Base-by-base conservation (phyloP, 2,113 vertebrate species). In the Dromas ardeola region DNA sequence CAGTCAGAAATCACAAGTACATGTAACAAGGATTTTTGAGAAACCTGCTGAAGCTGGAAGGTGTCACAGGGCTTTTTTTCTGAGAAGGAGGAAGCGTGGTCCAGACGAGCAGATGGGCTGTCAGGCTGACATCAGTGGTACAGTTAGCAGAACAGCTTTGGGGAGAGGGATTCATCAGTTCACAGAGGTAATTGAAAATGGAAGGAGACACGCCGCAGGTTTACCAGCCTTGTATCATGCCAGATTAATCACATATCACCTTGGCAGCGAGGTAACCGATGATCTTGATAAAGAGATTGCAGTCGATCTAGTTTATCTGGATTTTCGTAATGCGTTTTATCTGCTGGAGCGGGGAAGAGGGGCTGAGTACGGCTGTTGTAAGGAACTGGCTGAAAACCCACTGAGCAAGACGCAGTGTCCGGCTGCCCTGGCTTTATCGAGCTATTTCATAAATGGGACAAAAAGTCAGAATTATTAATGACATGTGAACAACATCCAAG, bases 51-150 rank as follows among this genome's bases (percentile, higher is more conserved):
- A 79, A 93, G 74, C 50, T 95, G 93, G 90, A 90, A 95, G 87
- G 79, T 95, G 81, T 96, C 87, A 94, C 23, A 45, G 49, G 20
- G 4, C 23, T 36, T 74, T 88, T 93, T 74, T 42, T 15, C 81
- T 92, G 93, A 80, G 92, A 79, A 85, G 88, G 93, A 90, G 85
- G 93, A 82, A 96, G 72, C 4, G 2, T 53, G 81, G 95, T 94
- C 92, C 95, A 97, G 96, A 88, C 62, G 27, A 96, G 95, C 96
- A 96, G 96, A 96, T 97, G 95, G 96, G 93, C 93, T 96, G 96
- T 96, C 96, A 95, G 93, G 62, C 96, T 97, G 93, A 77, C 95
- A 96, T 85, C 90, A 73, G 92, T 85, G 90, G 45, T 92, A 82
- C 74, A 52, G 74, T 96, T 77, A 90, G 79, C 69, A 71, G 58